Evolutionary conservation across 1,140 invertebrate genomes (phyloP), one percentile per base, ranked within the genome.

Genomic region (Trinorchestia longiramus): DNA sequence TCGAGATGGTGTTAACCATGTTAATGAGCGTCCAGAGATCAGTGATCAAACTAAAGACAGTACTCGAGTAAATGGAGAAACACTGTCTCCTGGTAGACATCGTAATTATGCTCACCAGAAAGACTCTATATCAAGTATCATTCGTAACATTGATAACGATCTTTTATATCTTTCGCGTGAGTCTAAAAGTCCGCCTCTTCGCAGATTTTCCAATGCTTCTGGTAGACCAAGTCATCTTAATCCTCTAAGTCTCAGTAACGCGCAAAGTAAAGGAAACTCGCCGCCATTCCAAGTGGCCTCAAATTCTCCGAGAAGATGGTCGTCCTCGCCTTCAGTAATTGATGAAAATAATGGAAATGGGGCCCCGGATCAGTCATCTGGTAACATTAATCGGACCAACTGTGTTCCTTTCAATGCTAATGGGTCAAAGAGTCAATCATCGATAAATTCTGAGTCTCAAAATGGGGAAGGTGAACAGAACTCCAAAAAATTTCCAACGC

Each of bases 51-150:
- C 28, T 42, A 90, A 90, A 1, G 88, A 90, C 8, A 15, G 28
- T 90, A 15, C n/a, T 90, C 23, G 36, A 4, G 41, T 90, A 90
- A 42, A 41, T 90, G 15, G 88, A 42, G 88, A 90, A 42, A 11
- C 88, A 42, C 23, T 41, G 17, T 90, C 43, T 90, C 88, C 88
- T 90, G 88, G 41, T 41, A 90, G 88, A 90, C 23, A 42, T 41
- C 88, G 88, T 8, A 41, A 43, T 8, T 90, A 90, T 90, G n/a
- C 88, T 43, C 11, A 90, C 43, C 88, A 90, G 43, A 90, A 90
- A 43, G 88, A 90, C 88, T 90, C 88, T 15, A 90, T 90, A 90
- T 90, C 88, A 90, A 90, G 88, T 43, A 90, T 90, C 15, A 90
- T 90, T 42, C 88, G 88, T 15, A 90, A 90, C 88, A 90, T 90